A percentile compares a stretch with the other conserved stretches of the same genome.
These are phyloP conservation scores for Antidorcas marsupialis DNA, from an alignment of 2,113 vertebrate species.

Conservation along the genomic window DNA sequence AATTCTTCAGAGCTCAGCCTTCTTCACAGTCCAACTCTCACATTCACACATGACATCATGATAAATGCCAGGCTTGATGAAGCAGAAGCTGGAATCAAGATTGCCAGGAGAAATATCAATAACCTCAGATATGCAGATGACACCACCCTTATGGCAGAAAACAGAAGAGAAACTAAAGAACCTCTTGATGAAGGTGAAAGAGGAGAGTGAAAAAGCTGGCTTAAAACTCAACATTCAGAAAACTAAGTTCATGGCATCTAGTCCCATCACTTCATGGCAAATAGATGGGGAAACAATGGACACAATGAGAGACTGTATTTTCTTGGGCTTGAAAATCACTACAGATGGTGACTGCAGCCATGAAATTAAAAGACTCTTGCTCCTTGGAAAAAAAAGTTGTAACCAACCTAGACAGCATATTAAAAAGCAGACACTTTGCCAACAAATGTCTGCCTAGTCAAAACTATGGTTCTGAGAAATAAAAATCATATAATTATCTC, in stretches of 20 bases:
- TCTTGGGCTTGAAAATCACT: neutral
- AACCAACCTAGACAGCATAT: neutral
- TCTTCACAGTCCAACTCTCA: no score
- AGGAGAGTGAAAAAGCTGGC: neutral
- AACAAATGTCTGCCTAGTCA: neutral
- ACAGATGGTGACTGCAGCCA: neutral
- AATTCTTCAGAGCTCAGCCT: no score
- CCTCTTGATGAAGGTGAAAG: neutral
- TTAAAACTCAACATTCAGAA: neutral
- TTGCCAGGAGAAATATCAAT: neutral
- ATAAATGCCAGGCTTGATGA: neutral
- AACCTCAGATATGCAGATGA: neutral
- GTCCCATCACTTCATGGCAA: neutral
- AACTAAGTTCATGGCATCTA: neutral
- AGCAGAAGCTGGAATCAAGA: neutral
- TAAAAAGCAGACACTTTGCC: neutral
- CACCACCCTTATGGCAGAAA: neutral
- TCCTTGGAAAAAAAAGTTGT: neutral
- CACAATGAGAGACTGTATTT: neutral
- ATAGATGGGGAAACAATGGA: neutral
- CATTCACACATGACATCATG: neutral
- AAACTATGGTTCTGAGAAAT: neutral
- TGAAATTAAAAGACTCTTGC: neutral
- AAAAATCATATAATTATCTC: no score
- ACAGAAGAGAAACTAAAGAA: neutral